phyloP scores from a whole-genome alignment of 2,888 invertebrate genomes.

The Zeuzera pyrina region DNA sequence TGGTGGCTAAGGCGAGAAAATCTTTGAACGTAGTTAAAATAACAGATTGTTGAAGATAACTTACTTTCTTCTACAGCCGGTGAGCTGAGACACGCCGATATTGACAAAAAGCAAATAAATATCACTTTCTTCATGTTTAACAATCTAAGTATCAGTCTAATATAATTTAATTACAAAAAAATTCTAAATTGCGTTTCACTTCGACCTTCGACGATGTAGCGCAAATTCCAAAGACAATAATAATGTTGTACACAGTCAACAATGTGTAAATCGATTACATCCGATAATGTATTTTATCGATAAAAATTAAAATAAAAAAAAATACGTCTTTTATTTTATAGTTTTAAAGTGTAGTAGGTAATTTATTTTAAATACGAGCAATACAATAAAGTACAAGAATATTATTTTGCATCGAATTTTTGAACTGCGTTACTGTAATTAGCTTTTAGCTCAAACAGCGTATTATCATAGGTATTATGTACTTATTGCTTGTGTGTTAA shows the following conservation, averaged over 20 bases:
- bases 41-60: slow-evolving; percentile 5
- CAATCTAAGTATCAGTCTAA: slow-evolving; percentile 27
- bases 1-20: no score
- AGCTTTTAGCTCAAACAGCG: no score
- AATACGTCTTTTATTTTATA: no score
- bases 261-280: neutral
- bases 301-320: neutral
- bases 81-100: slow-evolving; percentile 40
- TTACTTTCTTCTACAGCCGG: slow-evolving; percentile 31
- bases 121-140: slow-evolving; percentile 49
- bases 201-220: neutral
- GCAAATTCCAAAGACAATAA: neutral
- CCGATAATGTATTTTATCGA: neutral
- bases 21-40: neutral
- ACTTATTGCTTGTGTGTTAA: no score
- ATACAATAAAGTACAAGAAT: no score
- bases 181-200: neutral
- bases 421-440: no score
- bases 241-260: neutral
- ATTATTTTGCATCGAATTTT: no score
- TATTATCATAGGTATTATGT: no score
- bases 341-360: no score
- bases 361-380: no score
- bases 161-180: neutral
- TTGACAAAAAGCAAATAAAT: slow-evolving; percentile 47